Evolutionary conservation across 2,797 vertebrate species (phyloP).

Genomic region (Hippoglossus hippoglossus): DNA sequence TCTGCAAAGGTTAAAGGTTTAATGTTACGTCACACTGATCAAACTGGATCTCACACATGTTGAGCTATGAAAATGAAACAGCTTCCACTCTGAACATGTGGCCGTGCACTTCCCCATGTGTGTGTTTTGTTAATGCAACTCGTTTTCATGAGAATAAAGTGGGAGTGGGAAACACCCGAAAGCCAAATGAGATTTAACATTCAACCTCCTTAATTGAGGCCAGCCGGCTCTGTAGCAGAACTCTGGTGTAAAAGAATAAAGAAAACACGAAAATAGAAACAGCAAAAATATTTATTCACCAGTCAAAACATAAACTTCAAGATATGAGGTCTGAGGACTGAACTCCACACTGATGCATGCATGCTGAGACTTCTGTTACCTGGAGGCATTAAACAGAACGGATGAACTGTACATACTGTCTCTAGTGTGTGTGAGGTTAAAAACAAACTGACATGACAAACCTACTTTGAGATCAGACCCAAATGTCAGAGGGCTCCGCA

Average conservation of each 20-base stretch:
- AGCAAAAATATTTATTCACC: constrained; percentile 76
- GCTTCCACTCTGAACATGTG: too few relatives aligned
- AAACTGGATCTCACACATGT: not conserved
- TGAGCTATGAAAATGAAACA: too few relatives aligned
- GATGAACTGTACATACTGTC: constrained; percentile 16
- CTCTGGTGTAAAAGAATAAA: not conserved
- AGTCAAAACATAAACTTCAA: constrained; percentile 63
- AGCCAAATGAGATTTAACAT: not conserved
- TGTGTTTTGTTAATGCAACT: not conserved
- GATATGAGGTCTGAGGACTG: constrained; percentile 45
- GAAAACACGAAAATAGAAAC: constrained; percentile 53
- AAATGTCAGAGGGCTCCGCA: constrained; percentile 18
- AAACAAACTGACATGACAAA: constrained; percentile 18
- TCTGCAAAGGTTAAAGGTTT: not conserved
- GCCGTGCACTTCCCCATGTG: too few relatives aligned
- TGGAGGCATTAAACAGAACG: constrained; percentile 19
- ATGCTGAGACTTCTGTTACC: constrained; percentile 42
- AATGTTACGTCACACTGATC: not conserved
- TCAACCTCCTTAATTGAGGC: not conserved
- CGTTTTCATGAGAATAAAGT: too few relatives aligned
- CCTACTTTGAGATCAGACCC: constrained; percentile 19
- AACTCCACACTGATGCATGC: constrained; percentile 33
- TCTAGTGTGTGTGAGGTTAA: constrained; percentile 15
- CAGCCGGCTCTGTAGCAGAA: not conserved
- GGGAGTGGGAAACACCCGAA: not conserved